Evolutionary conservation across 2,888 invertebrate genomes (phyloP).

Genomic region (Horisme vitalbata): DNA sequence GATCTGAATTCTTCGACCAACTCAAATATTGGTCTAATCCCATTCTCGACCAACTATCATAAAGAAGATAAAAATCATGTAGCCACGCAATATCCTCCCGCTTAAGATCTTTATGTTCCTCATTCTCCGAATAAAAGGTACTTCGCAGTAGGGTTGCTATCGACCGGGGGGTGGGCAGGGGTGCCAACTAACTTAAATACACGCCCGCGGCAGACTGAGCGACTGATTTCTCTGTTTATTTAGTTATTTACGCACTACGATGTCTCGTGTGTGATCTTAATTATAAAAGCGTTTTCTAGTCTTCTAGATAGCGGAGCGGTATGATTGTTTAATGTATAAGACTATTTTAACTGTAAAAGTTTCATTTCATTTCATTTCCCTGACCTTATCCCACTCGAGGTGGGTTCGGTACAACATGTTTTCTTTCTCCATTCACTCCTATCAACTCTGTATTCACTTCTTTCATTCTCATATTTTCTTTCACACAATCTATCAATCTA

Average conservation of each 20-base stretch:
- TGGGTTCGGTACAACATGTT: too few relatives aligned
- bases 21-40: too few relatives aligned
- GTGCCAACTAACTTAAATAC: conserved; percentile 15
- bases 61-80: neutral
- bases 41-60: neutral
- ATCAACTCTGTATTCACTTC: too few relatives aligned
- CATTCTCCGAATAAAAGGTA: conserved; percentile 2
- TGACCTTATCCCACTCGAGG: too few relatives aligned
- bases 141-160: conserved; percentile 18
- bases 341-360: too few relatives aligned
- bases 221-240: conserved; percentile 20
- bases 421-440: too few relatives aligned
- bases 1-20: too few relatives aligned
- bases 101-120: neutral
- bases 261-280: neutral
- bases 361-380: too few relatives aligned
- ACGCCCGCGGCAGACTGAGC: conserved; percentile 7
- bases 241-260: neutral
- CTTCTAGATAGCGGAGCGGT: too few relatives aligned
- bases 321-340: too few relatives aligned
- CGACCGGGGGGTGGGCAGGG: conserved; percentile 8
- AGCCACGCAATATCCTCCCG: neutral
- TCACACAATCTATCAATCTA: too few relatives aligned
- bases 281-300: neutral
- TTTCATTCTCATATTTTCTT: too few relatives aligned